A percentile compares a stretch with the other conserved stretches of the same genome.
phyloP scores from a whole-genome alignment of 2,888 invertebrate species.

The Frankliniella fusca region DNA sequence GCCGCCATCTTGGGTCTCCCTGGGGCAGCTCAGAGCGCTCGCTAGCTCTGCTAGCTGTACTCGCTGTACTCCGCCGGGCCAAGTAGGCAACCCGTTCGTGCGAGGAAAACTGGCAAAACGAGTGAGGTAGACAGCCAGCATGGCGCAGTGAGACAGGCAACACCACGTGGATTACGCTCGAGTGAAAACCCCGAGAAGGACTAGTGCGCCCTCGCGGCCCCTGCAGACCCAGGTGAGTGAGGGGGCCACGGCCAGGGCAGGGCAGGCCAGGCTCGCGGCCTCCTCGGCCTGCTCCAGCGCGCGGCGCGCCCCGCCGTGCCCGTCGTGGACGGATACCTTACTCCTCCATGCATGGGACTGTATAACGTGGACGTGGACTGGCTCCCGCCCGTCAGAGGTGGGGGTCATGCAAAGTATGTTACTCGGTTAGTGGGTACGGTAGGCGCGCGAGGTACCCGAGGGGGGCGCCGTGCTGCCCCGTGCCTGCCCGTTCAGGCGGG shows the following conservation, averaged over 20 bases:
- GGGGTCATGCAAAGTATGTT: no score
- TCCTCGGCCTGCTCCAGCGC: background rate
- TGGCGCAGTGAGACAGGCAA: background rate
- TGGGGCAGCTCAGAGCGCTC: background rate
- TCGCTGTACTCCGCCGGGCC: constrained; percentile 11
- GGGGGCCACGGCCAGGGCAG: background rate
- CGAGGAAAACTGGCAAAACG: background rate
- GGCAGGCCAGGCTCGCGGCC: background rate
- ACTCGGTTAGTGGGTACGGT: no score
- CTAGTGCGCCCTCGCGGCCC: background rate
- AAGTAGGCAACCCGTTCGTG: constrained; percentile 6
- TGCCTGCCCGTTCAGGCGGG: no score
- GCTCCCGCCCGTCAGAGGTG: no score
- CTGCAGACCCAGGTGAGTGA: constrained; percentile 12
- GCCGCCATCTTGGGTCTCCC: constrained; percentile 5
- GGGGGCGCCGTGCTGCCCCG: no score
- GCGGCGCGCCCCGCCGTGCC: no score
- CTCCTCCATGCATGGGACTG: no score
- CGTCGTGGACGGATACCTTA: no score
- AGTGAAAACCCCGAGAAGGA: background rate
- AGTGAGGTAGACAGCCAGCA: background rate
- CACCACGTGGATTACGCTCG: background rate
- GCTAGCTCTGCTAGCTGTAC: constrained; percentile 5
- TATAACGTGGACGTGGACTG: no score
- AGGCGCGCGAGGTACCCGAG: no score